Conservation (phyloP, 2,888 invertebrate genomes). For the Antitype chi region DNA sequence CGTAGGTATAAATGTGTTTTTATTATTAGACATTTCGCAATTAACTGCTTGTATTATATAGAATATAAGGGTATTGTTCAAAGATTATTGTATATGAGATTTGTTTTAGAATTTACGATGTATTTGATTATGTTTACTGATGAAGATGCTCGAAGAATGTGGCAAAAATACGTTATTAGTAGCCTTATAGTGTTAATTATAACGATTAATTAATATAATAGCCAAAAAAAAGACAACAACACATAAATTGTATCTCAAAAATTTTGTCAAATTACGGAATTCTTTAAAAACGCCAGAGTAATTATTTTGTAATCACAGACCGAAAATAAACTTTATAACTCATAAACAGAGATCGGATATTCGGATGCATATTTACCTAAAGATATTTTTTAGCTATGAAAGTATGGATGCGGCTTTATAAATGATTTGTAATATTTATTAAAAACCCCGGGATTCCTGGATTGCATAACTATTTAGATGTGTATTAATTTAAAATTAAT, state of each 20-base stretch:
- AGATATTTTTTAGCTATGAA: too few relatives aligned
- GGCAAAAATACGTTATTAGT: not conserved
- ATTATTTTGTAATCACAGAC: constrained; percentile 31
- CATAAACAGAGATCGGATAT: too few relatives aligned
- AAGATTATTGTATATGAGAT: constrained; percentile 14
- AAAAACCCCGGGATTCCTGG: too few relatives aligned
- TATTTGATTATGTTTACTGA: constrained; percentile 2
- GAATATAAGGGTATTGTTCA: constrained; percentile 22
- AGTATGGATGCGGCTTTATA: too few relatives aligned
- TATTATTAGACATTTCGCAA: constrained; percentile 55
- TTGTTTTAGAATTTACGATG: constrained; percentile 33
- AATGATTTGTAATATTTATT: too few relatives aligned
- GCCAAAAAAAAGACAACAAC: not conserved
- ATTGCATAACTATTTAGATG: too few relatives aligned
- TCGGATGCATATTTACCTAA: too few relatives aligned
- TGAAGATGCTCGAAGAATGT: not conserved
- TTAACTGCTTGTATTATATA: constrained; percentile 41
- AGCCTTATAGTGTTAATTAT: not conserved
- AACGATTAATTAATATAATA: not conserved
- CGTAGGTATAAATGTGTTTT: constrained; percentile 55
- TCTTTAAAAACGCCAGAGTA: not conserved
- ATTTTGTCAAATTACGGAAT: not conserved
- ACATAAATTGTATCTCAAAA: not conserved
- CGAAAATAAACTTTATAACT: constrained; percentile 37
- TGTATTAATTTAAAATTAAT: too few relatives aligned